These are phyloP conservation scores for Hipparchia semele DNA, from an alignment of 2,888 invertebrate genomes.

Conservation along the genomic window DNA sequence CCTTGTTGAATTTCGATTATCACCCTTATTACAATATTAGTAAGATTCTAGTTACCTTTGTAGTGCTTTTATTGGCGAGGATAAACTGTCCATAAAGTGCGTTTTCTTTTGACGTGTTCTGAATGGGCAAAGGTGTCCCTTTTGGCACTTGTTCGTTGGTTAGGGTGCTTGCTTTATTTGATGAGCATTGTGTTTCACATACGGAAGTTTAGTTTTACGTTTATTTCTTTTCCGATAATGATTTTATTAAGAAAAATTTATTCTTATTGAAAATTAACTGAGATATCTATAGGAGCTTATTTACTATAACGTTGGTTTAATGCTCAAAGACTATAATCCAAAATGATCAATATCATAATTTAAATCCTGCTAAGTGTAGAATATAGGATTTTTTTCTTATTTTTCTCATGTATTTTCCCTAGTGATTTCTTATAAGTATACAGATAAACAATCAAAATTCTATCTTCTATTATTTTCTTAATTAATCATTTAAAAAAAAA, in stretches of 20 bases:
- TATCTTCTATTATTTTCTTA: no score
- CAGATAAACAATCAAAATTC: no score
- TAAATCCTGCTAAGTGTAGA: no score
- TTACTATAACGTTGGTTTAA: no score
- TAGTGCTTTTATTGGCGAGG: background rate
- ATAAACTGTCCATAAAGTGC: constrained; percentile 12
- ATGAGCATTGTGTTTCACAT: constrained; percentile 21
- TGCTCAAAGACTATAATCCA: no score
- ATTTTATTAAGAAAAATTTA: background rate
- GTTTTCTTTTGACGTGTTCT: constrained; percentile 28
- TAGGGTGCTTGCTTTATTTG: constrained; percentile 34
- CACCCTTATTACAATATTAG: background rate
- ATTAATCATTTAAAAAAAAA: no score
- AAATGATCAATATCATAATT: no score
- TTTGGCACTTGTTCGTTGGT: constrained; percentile 50
- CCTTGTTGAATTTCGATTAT: background rate
- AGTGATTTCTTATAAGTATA: no score
- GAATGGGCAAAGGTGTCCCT: constrained; percentile 37
- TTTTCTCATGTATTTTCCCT: no score
- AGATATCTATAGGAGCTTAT: no score
- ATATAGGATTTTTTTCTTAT: no score
- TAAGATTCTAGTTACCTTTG: constrained; percentile 2
- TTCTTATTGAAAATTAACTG: background rate
- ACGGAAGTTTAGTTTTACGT: constrained; percentile 10
- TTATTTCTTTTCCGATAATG: background rate